Evolutionary conservation across 2,797 vertebrate genomes (phyloP).

Genomic region (Staurois parvus): DNA sequence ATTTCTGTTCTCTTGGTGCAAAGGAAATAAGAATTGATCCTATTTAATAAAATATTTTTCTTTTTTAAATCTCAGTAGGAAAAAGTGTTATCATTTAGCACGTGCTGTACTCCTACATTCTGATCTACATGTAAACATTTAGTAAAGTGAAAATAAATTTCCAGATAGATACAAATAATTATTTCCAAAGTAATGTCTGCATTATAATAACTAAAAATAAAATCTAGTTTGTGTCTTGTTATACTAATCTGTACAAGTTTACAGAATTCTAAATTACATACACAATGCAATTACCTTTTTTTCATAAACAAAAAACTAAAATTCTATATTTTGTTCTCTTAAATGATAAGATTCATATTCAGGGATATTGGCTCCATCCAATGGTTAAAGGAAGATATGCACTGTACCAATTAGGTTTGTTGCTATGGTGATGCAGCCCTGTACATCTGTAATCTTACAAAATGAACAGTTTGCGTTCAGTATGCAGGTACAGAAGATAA

Average conservation of each 20-base stretch:
- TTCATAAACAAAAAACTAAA: slow-evolving; percentile 1
- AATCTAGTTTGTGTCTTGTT: not conserved
- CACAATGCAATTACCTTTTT: not conserved
- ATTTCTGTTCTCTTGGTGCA: no score
- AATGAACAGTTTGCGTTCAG: slow-evolving; percentile 63
- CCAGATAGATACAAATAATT: not conserved
- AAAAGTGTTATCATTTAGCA: not conserved
- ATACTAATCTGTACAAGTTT: not conserved
- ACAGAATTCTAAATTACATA: not conserved
- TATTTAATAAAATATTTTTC: not conserved
- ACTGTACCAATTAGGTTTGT: slow-evolving; percentile 75
- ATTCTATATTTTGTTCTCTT: slow-evolving; percentile 56
- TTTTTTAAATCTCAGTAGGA: not conserved
- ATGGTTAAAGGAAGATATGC: slow-evolving; percentile 85
- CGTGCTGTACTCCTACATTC: not conserved
- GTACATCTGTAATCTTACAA: slow-evolving; percentile 64
- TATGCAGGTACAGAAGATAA: slow-evolving; percentile 57
- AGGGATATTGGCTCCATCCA: slow-evolving; percentile 89
- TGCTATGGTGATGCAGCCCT: slow-evolving; percentile 78
- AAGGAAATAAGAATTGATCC: no score
- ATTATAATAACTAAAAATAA: not conserved
- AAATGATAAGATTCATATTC: slow-evolving; percentile 63
- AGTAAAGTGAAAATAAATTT: not conserved
- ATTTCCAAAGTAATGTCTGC: not conserved
- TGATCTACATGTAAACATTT: not conserved